Evolutionary conservation across 2,888 invertebrate species (phyloP).

Genomic region (Ryuthela nishihirai): DNA sequence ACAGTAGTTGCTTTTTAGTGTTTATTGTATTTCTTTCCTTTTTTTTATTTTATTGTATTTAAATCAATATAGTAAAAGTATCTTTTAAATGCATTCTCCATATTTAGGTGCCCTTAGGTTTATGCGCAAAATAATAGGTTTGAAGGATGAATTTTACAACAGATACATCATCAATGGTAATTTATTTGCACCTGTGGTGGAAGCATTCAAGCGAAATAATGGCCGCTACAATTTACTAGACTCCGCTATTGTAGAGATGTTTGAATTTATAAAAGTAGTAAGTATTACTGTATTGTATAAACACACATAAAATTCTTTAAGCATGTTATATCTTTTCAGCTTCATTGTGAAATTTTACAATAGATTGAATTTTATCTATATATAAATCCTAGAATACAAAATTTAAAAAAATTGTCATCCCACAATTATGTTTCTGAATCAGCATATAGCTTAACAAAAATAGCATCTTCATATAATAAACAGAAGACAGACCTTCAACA

Average conservation of each 20-base stretch:
- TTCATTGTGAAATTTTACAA: too few species aligned
- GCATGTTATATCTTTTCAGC: too few species aligned
- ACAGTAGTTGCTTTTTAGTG: background rate
- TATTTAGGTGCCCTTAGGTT: constrained; percentile 80
- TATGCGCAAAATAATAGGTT: constrained; percentile 92
- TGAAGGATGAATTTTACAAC: constrained; percentile 98
- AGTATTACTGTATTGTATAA: constrained; percentile 46
- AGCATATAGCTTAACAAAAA: too few species aligned
- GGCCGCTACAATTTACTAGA: constrained; percentile 97
- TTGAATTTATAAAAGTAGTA: constrained; percentile 92
- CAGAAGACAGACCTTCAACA: too few species aligned
- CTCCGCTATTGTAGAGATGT: constrained; percentile 97
- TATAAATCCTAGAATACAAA: too few species aligned
- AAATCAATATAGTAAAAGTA: too few species aligned
- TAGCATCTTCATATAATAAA: too few species aligned
- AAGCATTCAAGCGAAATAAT: constrained; percentile 93
- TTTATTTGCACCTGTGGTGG: constrained; percentile 91
- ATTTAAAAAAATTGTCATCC: too few species aligned
- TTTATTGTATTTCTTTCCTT: background rate
- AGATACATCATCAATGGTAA: constrained; percentile 91
- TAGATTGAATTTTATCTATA: too few species aligned
- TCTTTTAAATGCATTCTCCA: constrained; percentile 8
- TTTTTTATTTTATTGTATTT: background rate
- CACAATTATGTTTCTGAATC: too few species aligned
- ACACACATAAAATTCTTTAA: too few species aligned